Conservation (phyloP, 1,140 invertebrate genomes). For the Oedothorax gibbosus region DNA sequence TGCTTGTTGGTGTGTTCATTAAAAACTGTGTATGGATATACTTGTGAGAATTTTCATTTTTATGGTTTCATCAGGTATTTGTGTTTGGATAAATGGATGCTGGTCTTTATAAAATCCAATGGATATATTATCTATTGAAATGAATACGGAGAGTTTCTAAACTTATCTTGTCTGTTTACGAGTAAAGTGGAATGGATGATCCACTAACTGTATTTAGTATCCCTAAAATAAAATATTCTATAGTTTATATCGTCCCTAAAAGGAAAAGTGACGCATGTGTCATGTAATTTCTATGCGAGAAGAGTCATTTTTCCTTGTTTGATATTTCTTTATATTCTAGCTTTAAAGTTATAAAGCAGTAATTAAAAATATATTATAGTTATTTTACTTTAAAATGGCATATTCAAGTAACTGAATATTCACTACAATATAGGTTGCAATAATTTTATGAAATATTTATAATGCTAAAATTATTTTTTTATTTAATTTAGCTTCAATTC, state of each 20-base stretch:
- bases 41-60: not conserved
- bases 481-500: too few species aligned
- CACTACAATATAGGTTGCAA: too few species aligned
- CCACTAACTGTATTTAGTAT: not conserved
- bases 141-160: not conserved
- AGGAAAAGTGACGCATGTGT: constrained; percentile 9
- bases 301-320: too few species aligned
- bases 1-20: not conserved
- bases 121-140: not conserved
- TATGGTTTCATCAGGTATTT: not conserved
- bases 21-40: not conserved
- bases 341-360: too few species aligned
- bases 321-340: too few species aligned
- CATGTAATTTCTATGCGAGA: not conserved
- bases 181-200: constrained; percentile 4
- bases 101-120: not conserved
- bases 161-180: not conserved
- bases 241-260: not conserved
- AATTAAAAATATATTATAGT: too few species aligned
- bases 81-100: not conserved
- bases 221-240: not conserved
- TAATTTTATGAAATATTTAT: too few species aligned
- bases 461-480: too few species aligned
- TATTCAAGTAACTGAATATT: too few species aligned
- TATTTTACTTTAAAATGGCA: too few species aligned